Conservation (phyloP, 2,888 invertebrate genomes). For the Lasioglossum zephyrum region DNA sequence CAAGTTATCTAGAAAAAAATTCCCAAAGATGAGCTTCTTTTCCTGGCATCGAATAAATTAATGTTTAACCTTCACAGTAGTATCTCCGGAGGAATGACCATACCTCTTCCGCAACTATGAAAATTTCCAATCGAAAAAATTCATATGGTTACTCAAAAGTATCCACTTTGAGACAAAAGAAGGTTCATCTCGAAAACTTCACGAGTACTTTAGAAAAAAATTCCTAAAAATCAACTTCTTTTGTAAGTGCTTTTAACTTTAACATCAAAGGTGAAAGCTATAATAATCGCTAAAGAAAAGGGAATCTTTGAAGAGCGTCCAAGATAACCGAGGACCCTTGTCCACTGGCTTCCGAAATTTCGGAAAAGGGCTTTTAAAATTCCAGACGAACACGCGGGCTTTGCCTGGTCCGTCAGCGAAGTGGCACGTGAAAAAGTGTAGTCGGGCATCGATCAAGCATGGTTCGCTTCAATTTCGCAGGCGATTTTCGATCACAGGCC, state of each 20-base stretch:
- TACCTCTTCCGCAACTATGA: background rate
- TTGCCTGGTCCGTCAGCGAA: conserved; percentile 14
- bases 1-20: background rate
- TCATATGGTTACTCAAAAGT: background rate
- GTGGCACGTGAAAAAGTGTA: conserved; percentile 10
- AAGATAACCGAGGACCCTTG: background rate
- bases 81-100: background rate
- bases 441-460: conserved; percentile 18
- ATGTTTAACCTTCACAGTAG: background rate
- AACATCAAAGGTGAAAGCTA: too few species aligned
- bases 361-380: conserved; percentile 6
- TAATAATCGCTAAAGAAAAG: background rate
- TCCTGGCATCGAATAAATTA: background rate
- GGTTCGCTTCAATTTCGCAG: conserved; percentile 11
- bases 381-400: conserved; percentile 7
- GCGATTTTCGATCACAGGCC: conserved; percentile 21
- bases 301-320: background rate
- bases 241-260: too few species aligned
- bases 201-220: background rate
- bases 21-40: background rate
- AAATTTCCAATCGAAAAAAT: background rate
- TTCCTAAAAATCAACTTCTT: too few species aligned
- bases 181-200: background rate
- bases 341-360: background rate
- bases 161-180: background rate